phyloP scores from a whole-genome alignment of 2,888 invertebrate genomes.

The Dolichopus griseipennis region DNA sequence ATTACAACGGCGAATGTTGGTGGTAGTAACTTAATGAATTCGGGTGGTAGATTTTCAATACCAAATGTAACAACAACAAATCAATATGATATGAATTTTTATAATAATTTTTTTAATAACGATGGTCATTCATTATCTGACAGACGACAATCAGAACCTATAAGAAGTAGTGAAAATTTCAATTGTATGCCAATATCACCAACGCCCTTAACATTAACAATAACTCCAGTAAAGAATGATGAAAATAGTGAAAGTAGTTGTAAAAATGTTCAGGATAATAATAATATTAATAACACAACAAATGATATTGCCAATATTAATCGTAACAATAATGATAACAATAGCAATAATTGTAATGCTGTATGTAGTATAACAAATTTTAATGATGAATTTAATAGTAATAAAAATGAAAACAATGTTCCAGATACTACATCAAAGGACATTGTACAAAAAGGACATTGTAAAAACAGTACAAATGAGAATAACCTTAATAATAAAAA shows the following conservation, averaged over 20 bases:
- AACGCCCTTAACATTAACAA: constrained; percentile 15
- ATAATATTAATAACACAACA: not conserved
- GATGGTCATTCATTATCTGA: constrained; percentile 15
- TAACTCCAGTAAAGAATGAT: constrained; percentile 13
- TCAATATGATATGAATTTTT: not conserved
- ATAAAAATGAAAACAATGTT: not conserved
- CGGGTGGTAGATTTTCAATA: constrained; percentile 33
- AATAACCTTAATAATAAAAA: constrained; percentile 20
- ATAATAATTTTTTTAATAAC: constrained; percentile 7
- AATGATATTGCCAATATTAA: not conserved
- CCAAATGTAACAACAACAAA: constrained; percentile 28
- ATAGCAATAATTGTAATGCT: not conserved
- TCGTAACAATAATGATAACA: not conserved
- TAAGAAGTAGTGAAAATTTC: constrained; percentile 24
- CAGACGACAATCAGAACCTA: constrained; percentile 33
- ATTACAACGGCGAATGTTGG: constrained; percentile 10
- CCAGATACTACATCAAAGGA: not conserved
- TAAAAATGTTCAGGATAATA: not conserved
- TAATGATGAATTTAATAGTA: not conserved
- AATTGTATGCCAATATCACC: constrained; percentile 26
- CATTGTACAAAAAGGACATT: not conserved
- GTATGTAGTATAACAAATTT: not conserved
- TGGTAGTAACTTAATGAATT: constrained; percentile 19
- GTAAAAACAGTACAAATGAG: constrained; percentile 1
- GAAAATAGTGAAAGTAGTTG: not conserved